Percentiles rank a stretch among this genome's conserved stretches.
Evolutionary conservation across 2,888 invertebrate species (phyloP).

Genomic region (Sycophila texana): DNA sequence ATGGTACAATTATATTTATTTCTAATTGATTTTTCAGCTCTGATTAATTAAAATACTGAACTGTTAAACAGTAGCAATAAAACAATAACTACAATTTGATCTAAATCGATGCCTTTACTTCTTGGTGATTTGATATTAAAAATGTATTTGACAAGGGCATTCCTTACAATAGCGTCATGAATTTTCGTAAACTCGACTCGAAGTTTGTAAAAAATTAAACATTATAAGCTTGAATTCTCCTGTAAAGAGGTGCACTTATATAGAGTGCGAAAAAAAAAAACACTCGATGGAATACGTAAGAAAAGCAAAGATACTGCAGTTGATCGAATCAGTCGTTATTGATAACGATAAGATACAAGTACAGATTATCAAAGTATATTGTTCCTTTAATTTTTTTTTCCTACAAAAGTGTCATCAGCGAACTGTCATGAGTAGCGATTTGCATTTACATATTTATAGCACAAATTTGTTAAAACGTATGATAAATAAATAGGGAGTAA

Average conservation of each 20-base stretch:
- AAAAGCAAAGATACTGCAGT: not conserved
- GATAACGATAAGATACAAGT: too few relatives aligned
- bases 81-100: not conserved
- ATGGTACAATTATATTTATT: too few relatives aligned
- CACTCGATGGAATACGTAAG: not conserved
- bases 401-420: not conserved
- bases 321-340: not conserved
- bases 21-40: too few relatives aligned
- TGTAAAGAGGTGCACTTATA: too few relatives aligned
- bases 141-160: not conserved
- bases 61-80: not conserved
- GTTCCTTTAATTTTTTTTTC: not conserved
- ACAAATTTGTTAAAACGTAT: slow-evolving; percentile 38
- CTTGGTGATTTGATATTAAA: not conserved
- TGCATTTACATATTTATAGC: slow-evolving; percentile 42
- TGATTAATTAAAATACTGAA: too few relatives aligned
- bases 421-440: slow-evolving; percentile 7
- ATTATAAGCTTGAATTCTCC: not conserved
- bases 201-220: not conserved
- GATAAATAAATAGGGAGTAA: not conserved
- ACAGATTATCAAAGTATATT: too few relatives aligned
- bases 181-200: not conserved
- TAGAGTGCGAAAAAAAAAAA: not conserved
- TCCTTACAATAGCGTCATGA: not conserved
- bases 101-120: slow-evolving; percentile 11